Evolutionary conservation across 2,888 invertebrate genomes (phyloP), one percentile per base, ranked within the genome.

Genomic region (Conus canariensis): DNA sequence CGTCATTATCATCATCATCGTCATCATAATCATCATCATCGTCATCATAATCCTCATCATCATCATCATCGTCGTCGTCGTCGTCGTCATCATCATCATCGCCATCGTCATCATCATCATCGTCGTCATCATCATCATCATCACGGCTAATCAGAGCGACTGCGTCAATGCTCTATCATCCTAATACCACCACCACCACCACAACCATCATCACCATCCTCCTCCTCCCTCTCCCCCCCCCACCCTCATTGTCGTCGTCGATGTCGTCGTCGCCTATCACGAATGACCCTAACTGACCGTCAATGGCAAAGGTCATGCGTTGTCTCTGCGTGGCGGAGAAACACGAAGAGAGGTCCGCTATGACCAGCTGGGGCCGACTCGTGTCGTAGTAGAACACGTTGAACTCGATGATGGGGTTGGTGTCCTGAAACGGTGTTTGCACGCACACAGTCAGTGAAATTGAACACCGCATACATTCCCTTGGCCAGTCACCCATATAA

Each of bases 301-400:
- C 89, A n/a, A 90, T 56, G 60, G 70, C 86, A n/a, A 90, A 86
- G 82, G 86, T 86, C 30, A 90, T 60, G 10, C 77, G 30, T n/a
- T 87, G 86, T 25, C 90, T 87, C 22, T 80, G 58, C n/a, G 56
- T 19, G 8, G 60, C 70, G 64, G 59, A 45, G 67, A 87, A 87
- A 56, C 87, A 90, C 3, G 87, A 14, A 56, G 59, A 59, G 87
- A 90, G 85, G 64, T 90, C 90, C 19, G 56, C 86, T 4, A 10
- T 64, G 19, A 90, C 70, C 19, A 90, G 60, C 45, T 90, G n/a
- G 45, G 90, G 82, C 6, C 30, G n/a, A 2, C 77, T 77, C 45
- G 60, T 86, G 87, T 90, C 90, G n/a, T 80, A 90, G 30, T 90
- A 56, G 87, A 82, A 90, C 90, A 82, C 86, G 87, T 90, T 90